phyloP scores from a whole-genome alignment of 2,797 vertebrate genomes.

The Sebastes cheni region DNA sequence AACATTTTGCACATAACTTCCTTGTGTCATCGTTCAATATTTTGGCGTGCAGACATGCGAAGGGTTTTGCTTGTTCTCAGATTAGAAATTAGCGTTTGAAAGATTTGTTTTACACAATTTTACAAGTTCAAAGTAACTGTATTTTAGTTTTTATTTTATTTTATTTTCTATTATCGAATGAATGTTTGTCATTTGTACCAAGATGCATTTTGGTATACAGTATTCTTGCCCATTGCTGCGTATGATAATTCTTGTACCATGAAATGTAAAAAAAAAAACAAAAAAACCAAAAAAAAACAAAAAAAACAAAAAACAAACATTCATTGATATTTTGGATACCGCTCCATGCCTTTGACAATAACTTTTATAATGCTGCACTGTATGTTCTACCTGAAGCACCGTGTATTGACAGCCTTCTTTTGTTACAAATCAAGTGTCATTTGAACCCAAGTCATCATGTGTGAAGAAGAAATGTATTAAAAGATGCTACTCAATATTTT shows the following conservation, averaged over 20 bases:
- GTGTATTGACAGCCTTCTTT: constrained; percentile 30
- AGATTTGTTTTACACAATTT: constrained; percentile 58
- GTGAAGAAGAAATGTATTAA: constrained; percentile 43
- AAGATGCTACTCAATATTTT: constrained; percentile 41
- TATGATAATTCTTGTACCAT: constrained; percentile 75
- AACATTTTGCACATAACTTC: neutral
- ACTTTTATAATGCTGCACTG: constrained; percentile 45
- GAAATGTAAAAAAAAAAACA: constrained; percentile 78
- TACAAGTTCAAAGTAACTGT: constrained; percentile 45
- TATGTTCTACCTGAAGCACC: constrained; percentile 53
- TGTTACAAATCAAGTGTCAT: constrained; percentile 31
- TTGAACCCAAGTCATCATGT: constrained; percentile 39
- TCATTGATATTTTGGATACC: constrained; percentile 54
- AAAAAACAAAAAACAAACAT: constrained; percentile 74
- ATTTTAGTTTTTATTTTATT: constrained; percentile 51
- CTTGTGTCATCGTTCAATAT: constrained; percentile 1
- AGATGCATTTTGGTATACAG: constrained; percentile 41
- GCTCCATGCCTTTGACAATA: constrained; percentile 53
- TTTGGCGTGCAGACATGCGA: neutral
- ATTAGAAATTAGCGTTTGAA: constrained; percentile 45
- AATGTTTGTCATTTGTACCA: constrained; percentile 35
- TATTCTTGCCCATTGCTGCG: constrained; percentile 36
- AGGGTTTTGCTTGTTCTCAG: constrained; percentile 42
- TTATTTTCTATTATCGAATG: constrained; percentile 37
- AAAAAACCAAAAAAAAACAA: constrained; percentile 63